Evolutionary conservation across 2,113 vertebrate genomes (phyloP).

Genomic region (Oreochromis niloticus): DNA sequence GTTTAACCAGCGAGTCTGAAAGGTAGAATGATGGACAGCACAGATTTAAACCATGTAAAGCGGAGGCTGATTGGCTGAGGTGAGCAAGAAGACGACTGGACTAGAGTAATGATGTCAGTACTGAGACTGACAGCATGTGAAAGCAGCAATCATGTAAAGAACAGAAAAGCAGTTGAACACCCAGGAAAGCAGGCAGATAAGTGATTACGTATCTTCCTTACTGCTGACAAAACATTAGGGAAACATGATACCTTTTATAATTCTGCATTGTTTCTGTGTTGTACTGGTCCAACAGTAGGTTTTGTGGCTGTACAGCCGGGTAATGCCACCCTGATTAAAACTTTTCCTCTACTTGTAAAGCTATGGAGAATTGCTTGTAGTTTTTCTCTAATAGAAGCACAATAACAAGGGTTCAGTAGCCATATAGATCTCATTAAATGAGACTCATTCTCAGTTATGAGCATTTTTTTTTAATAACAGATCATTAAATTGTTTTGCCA

Average conservation of each 20-base stretch:
- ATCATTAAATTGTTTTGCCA: slow-evolving; percentile 47
- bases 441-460: background rate
- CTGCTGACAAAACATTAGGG: background rate
- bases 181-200: background rate
- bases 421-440: background rate
- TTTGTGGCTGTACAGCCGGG: background rate
- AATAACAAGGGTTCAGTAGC: background rate
- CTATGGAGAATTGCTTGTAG: background rate
- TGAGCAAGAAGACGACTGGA: background rate
- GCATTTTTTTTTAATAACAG: slow-evolving; percentile 1
- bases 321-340: background rate
- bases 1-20: background rate
- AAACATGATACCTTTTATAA: background rate
- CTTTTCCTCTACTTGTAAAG: background rate
- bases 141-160: background rate
- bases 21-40: background rate
- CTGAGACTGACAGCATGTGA: background rate
- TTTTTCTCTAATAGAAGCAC: background rate
- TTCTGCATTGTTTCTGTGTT: background rate
- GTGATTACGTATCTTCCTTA: background rate
- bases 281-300: background rate
- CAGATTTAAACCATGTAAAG: background rate
- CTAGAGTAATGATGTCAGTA: background rate
- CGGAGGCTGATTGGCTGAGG: background rate
- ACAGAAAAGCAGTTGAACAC: background rate